Conservation (phyloP, 1,140 invertebrate species). For the Octopus sinensis region DNA sequence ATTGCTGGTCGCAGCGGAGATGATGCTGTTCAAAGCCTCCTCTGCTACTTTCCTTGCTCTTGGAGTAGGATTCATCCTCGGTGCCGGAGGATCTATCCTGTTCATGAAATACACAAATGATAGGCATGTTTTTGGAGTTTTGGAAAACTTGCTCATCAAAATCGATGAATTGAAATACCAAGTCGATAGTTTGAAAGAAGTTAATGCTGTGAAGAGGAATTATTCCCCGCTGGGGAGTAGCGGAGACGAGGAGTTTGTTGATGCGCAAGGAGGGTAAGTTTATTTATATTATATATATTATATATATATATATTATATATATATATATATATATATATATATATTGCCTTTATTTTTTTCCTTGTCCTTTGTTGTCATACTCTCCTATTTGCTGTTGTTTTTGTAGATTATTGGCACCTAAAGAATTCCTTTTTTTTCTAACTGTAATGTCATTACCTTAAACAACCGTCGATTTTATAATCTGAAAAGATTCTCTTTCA, state of each 20-base stretch:
- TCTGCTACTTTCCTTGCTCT: conserved; percentile 9
- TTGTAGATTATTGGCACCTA: no score
- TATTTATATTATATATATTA: no score
- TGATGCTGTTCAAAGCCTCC: background rate
- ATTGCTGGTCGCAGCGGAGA: background rate
- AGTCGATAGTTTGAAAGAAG: background rate
- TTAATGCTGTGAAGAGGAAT: background rate
- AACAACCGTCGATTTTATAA: no score
- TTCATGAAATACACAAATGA: background rate
- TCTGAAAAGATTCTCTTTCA: no score
- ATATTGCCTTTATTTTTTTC: no score
- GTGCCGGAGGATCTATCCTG: conserved; percentile 5
- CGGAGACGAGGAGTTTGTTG: conserved; percentile 10
- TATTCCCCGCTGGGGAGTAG: conserved; percentile 4
- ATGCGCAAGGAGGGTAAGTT: conserved; percentile 7
- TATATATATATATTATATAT: no score
- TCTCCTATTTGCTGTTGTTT: no score
- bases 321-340: no score
- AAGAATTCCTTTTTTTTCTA: no score
- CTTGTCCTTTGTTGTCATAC: no score
- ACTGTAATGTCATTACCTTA: no score
- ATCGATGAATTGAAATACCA: background rate
- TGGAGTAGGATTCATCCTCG: background rate
- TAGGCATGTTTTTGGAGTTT: background rate
- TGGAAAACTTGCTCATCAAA: background rate